Base-by-base conservation (phyloP, 2,797 vertebrate species). In the Melanotaenia boesemani region DNA sequence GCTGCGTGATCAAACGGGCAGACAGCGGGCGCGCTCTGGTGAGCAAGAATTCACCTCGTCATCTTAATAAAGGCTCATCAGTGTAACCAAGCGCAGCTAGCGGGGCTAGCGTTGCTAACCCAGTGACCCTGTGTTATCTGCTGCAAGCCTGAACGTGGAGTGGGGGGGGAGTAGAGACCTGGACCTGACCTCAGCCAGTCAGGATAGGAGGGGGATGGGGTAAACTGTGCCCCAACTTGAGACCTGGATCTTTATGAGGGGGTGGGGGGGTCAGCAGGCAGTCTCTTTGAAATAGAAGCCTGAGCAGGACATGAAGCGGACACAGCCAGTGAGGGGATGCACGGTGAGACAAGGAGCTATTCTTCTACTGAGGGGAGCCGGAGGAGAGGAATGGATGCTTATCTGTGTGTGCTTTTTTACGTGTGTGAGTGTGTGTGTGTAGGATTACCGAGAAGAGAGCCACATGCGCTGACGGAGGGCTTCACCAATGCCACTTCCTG, bases 391-490 rank as follows among this genome's bases (percentile, higher is more conserved):
- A 77, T 54, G 85, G 83, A 86, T 87, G 70, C 82, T 88, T 91
- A 90, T 93, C 89, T 85, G 44, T 79, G 84, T 8, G 16, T 72
- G 68, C 16, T 6, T 57, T 24, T 62, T n/a, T 12, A 32, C 16
- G 50, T 24, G 59, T 60, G 80, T 58, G 74, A 70, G 24, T 52
- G 28, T 60, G 81, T 55, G 72, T 64, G 80, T 79, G 60, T 87
- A 75, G 74, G 72, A 74, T 90, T 96, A 99, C 98, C 96, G 95
- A 86, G 94, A 94, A 80, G 97, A 96, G 71, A 99, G 92, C 97
- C 97, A 99, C 85, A 97, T 82, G 87, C 95, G 95, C 89, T 91
- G 94, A 92, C 77, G 69, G 86, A 96, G 81, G 79, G 92, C 93
- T 62, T 80, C 63, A 65, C 90, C 85, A 83, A 97, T 89, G 87